These are phyloP conservation scores for Macrosteles quadrilineatus DNA, from an alignment of 1,140 invertebrate genomes.

Conservation along the genomic window DNA sequence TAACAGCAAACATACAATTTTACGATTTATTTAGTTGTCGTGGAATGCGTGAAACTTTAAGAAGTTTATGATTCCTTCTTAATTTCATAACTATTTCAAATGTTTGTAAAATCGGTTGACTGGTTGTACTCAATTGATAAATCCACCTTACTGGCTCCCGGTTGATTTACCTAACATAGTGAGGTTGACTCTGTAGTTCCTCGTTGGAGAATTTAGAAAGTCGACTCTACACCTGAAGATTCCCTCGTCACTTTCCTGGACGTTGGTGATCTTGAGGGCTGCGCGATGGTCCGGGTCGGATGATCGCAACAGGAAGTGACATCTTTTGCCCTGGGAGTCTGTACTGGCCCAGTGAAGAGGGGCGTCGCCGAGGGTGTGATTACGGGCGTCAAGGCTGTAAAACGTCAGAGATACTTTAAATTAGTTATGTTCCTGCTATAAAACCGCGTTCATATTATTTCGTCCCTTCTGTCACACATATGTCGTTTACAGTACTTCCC, in stretches of 20 bases:
- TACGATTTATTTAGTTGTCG: too few species aligned
- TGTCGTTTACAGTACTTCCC: too few species aligned
- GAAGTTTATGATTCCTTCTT: too few species aligned
- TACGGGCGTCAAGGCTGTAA: conserved; percentile 73
- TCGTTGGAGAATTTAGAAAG: conserved; percentile 80
- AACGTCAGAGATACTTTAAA: background rate
- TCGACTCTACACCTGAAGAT: conserved; percentile 82
- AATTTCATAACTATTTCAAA: too few species aligned
- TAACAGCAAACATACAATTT: too few species aligned
- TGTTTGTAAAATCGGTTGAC: too few species aligned
- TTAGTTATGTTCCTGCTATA: too few species aligned
- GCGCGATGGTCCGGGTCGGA: conserved; percentile 60
- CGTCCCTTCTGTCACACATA: too few species aligned
- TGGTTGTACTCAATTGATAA: too few species aligned
- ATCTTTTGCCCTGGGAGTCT: conserved; percentile 69
- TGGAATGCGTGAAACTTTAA: too few species aligned
- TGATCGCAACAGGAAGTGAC: conserved; percentile 72
- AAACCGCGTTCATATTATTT: too few species aligned
- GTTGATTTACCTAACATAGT: conserved; percentile 75
- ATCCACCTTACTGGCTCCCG: too few species aligned
- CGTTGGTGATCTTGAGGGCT: conserved; percentile 27
- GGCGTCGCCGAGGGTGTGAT: conserved; percentile 60
- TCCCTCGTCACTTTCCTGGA: conserved; percentile 68
- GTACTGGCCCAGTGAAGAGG: conserved; percentile 75
- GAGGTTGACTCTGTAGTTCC: conserved; percentile 80